Evolutionary conservation across 2,797 vertebrate species (phyloP), one percentile per base, ranked within the genome.

Genomic region (Novumbra hubbsi): DNA sequence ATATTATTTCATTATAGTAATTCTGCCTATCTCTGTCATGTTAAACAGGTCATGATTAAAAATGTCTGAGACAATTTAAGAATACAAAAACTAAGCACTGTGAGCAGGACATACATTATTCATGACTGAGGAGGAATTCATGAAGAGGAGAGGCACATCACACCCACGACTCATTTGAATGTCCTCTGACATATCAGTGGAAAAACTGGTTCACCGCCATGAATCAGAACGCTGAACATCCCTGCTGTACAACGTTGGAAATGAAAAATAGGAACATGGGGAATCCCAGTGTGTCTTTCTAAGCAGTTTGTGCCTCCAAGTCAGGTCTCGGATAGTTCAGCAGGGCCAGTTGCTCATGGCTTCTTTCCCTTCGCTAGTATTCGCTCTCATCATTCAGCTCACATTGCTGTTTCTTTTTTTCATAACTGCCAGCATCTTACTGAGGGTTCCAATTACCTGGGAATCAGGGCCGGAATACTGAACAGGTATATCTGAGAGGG

Each of bases 351-450:
- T 49, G 48, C 76, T 24, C 9, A 38, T 75, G 41, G 45, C 78
- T 75, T 81, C 65, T 72, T 21, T 82, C 72, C 27, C 76, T 71
- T 77, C 83, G 83, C 70, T 16, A 71, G 75, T 82, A 76, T 65
- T 86, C 65, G 69, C 78, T 76, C 79, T 88, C 84, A 81, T 83
- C 80, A 83, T 86, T 88, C 80, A 79, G 72, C 74, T 67, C 74
- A 78, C 81, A 78, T 32, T 85, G 85, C 88, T 88, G 38, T 70
- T 83, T 87, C 85, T 85, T 87, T 30, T 70, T 83, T 87, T 84
- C 85, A 76, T 74, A 80, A 87, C 73, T 69, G 75, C 50, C 78
- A 76, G 72, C 38, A n/a, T 80, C 78, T 78, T 30, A 80, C 68
- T 78, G 69, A 85, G 82, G 73, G 73, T 79, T 85, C 67, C 77